phyloP scores from a whole-genome alignment of 2,888 invertebrate species.

The Chrysina gloriosa region DNA sequence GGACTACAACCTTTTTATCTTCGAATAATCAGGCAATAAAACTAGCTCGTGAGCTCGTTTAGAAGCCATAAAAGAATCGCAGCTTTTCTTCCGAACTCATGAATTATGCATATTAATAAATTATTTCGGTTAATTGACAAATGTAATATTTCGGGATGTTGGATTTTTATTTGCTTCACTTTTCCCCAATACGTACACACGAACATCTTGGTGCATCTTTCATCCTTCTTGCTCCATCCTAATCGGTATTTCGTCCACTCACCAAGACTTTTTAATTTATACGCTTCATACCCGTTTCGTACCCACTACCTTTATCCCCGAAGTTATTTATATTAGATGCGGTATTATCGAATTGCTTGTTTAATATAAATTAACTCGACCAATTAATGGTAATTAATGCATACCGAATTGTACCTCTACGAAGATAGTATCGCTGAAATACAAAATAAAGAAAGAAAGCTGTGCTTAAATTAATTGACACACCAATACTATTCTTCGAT shows the following conservation, averaged over 20 bases:
- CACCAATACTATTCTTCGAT: too few species aligned
- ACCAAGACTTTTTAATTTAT: conserved; percentile 11
- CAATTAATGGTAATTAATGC: conserved; percentile 36
- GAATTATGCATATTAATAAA: conserved; percentile 30
- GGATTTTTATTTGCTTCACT: conserved; percentile 6
- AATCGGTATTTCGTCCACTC: background rate
- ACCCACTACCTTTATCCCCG: conserved; percentile 13
- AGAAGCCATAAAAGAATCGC: conserved; percentile 5
- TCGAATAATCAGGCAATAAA: background rate
- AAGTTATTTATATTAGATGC: conserved; percentile 21
- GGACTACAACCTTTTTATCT: conserved; percentile 10
- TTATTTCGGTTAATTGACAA: conserved; percentile 21
- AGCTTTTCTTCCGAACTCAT: conserved; percentile 13
- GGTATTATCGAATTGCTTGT: conserved; percentile 29
- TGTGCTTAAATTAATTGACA: background rate
- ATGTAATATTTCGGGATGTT: conserved; percentile 19
- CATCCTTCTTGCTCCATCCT: background rate
- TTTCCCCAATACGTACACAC: background rate
- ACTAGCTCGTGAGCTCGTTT: background rate
- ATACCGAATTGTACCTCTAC: conserved; percentile 7
- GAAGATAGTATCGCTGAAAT: background rate
- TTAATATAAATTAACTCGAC: conserved; percentile 31
- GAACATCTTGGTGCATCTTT: background rate
- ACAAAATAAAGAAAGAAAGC: background rate
- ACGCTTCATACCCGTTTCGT: background rate